Base-by-base conservation (phyloP, 2,113 vertebrate species). In the Cervus canadensis region DNA sequence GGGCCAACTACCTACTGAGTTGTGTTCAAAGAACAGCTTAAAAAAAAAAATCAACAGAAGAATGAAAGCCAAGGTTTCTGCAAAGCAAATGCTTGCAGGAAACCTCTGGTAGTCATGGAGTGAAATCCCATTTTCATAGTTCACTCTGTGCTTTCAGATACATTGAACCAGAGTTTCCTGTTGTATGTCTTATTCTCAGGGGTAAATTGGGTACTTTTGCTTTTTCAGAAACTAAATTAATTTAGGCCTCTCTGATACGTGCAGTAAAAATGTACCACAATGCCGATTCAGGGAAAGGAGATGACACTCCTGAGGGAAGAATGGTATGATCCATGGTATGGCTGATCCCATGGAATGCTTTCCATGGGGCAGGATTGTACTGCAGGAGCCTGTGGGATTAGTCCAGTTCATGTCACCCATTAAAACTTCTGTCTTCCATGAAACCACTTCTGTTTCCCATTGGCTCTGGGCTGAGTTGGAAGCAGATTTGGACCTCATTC, bases 31-130 rank as follows among this genome's bases (percentile, higher is more conserved):
- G 87, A 93, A 52, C 50, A 96, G 92, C 97, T 96, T 98, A 74
- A 95, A 97, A 43, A 97, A 43, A 36, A 45, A 98, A 97, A 96
- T 89, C 93, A 96, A 97, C 93, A 96, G 56, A 91, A 86, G 96
- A 97, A 97, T 91, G 86, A 97, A 97, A 97, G 97, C 95, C 96
- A 97, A 97, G 93, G 52, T 96, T 98, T 98, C 84, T 92, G 78
- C 91, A 89, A 67, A 98, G 88, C 91, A 97, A 97, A 97, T 97
- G 60, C 88, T 97, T 96, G 56, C 13, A 48, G 94, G 94, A 95
- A 96, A 87, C n/a, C 91, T 93, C 82, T 96, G 83, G 96, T 98
- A 86, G 96, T 93, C 97, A 96, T 95, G 97, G 97, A 96, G 91
- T 82, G 96, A 98, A 97, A 97, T 94, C 92, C 48, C 83, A 97